Percentiles rank a stretch among this genome's conserved stretches.
Evolutionary conservation across 1,140 invertebrate genomes (phyloP).

Genomic region (Metaphire vulgaris): DNA sequence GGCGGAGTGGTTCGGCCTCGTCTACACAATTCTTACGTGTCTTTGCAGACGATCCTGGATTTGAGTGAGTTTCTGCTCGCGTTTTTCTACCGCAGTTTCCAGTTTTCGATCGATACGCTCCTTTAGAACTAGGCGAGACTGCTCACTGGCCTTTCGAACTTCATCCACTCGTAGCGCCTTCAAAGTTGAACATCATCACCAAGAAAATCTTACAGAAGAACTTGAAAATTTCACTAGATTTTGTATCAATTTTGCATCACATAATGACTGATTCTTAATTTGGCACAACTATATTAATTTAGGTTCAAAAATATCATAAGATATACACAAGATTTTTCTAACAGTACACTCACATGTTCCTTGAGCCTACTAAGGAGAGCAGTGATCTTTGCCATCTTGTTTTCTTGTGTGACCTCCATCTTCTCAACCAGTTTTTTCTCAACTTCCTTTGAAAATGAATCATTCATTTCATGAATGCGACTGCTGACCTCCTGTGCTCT

Average conservation of each 20-base stretch:
- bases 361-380: conserved; percentile 78
- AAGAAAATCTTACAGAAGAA: no score
- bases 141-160: conserved; percentile 69
- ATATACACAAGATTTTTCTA: no score
- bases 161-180: conserved; percentile 62
- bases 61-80: conserved; percentile 78
- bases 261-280: no score
- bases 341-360: conserved; percentile 60
- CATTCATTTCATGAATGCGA: conserved; percentile 77
- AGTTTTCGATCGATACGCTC: conserved; percentile 76
- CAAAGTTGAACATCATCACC: neutral
- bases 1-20: neutral
- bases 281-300: no score
- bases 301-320: no score
- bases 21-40: no score
- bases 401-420: conserved; percentile 78
- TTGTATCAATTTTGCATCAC: no score
- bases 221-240: no score
- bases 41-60: conserved; percentile 79
- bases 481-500: conserved; percentile 80
- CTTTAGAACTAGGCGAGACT: conserved; percentile 73
- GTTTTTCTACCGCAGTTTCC: conserved; percentile 70
- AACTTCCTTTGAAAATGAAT: conserved; percentile 72
- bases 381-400: conserved; percentile 77
- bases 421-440: conserved; percentile 79